Conservation (phyloP, 2,797 vertebrate genomes). For the Poecilia gillii region DNA sequence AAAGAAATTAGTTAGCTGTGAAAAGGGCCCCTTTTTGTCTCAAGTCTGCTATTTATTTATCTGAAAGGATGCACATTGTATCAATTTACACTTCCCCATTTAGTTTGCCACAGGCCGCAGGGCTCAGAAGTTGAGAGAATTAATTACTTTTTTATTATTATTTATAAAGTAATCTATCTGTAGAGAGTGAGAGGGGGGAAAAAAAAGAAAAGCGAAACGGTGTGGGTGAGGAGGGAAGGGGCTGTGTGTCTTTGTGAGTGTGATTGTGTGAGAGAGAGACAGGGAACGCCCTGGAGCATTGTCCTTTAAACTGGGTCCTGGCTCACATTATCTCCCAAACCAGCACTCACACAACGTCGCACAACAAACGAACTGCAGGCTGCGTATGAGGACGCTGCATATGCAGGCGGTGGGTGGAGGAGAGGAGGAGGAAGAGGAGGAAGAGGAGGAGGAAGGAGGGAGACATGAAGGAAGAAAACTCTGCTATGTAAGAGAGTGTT, state of each 20-base stretch:
- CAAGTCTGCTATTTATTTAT: constrained; percentile 88
- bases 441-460: background rate
- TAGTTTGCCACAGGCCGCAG: constrained; percentile 87
- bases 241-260: constrained; percentile 25
- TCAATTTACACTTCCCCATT: constrained; percentile 87
- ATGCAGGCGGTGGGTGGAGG: constrained; percentile 35
- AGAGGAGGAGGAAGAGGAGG: background rate
- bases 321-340: constrained; percentile 83
- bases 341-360: constrained; percentile 77
- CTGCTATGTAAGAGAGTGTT: constrained; percentile 35
- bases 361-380: constrained; percentile 81
- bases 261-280: constrained; percentile 51
- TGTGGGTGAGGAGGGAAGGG: constrained; percentile 33
- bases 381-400: constrained; percentile 67
- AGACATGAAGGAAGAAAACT: constrained; percentile 31
- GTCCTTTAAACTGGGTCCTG: constrained; percentile 86
- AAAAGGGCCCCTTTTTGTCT: constrained; percentile 78
- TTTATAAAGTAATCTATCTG: constrained; percentile 93
- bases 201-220: constrained; percentile 22
- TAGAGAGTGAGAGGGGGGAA: constrained; percentile 55
- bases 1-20: constrained; percentile 80
- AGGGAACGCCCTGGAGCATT: constrained; percentile 79
- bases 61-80: constrained; percentile 99
- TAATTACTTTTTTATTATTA: constrained; percentile 97
- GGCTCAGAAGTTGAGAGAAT: constrained; percentile 97